phyloP scores from a whole-genome alignment of 2,797 vertebrate species.

The Leptodactylus fallax region DNA sequence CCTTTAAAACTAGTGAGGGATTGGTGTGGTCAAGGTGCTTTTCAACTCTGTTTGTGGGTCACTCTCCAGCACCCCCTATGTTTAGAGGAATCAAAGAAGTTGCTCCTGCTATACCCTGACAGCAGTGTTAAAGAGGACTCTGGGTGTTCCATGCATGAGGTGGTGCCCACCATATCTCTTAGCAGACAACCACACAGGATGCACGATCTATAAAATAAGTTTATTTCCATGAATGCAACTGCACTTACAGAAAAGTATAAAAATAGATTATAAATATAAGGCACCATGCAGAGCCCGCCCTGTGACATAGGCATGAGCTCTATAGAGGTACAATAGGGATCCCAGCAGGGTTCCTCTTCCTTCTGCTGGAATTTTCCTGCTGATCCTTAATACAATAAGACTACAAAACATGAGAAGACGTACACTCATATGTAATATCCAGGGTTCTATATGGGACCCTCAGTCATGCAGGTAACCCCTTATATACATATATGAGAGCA shows the following conservation, averaged over 20 bases:
- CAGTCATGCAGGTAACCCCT: no score
- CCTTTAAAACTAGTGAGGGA: no score
- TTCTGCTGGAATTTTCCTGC: not conserved
- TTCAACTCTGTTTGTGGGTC: no score
- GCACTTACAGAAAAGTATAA: not conserved
- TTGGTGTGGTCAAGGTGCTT: no score
- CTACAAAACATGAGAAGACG: not conserved
- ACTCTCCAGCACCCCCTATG: no score
- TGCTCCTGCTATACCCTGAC: no score
- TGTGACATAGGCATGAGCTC: not conserved
- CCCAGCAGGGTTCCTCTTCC: not conserved
- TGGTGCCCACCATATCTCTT: not conserved
- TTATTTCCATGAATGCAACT: not conserved
- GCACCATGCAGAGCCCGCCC: not conserved
- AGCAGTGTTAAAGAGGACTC: no score
- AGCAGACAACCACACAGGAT: not conserved
- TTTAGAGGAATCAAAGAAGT: no score
- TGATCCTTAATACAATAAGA: not conserved
- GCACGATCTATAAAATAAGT: not conserved
- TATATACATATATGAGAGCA: no score
- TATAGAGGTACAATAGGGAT: not conserved
- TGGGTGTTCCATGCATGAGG: no score
- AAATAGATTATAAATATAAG: conserved; percentile 4
- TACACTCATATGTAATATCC: not conserved
- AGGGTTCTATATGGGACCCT: not conserved